Evolutionary conservation across 2,888 invertebrate species (phyloP).

Genomic region (Rhingia rostrata): DNA sequence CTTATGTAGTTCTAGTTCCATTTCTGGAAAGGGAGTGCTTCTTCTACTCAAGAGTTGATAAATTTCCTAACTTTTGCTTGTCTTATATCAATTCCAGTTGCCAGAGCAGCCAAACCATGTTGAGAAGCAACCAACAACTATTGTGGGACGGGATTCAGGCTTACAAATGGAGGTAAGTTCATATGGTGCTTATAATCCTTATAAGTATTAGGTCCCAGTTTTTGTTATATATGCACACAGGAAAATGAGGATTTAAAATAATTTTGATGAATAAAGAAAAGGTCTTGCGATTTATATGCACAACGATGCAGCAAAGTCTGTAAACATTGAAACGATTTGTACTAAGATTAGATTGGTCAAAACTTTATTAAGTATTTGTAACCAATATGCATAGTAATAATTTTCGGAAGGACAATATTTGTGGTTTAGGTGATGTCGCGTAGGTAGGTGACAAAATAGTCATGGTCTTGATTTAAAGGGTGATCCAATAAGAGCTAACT

Average conservation of each 20-base stretch:
- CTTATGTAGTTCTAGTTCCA: conserved; percentile 23
- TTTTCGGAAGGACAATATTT: background rate
- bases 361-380: conserved; percentile 11
- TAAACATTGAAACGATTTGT: conserved; percentile 7
- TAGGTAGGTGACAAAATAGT: background rate
- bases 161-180: conserved; percentile 75
- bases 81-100: conserved; percentile 57
- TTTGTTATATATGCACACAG: background rate
- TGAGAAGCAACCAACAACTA: conserved; percentile 46
- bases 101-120: conserved; percentile 23
- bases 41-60: conserved; percentile 24
- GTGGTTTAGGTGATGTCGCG: background rate
- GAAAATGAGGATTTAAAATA: background rate
- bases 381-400: background rate
- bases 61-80: conserved; percentile 52
- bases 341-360: background rate
- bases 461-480: background rate
- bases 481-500: too few species aligned
- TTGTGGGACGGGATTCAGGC: conserved; percentile 70
- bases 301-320: background rate
- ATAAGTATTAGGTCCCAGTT: conserved; percentile 9
- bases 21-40: conserved; percentile 17
- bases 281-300: conserved; percentile 9
- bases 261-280: conserved; percentile 22
- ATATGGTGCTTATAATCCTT: conserved; percentile 7